Percentiles rank a stretch among this genome's conserved stretches.
phyloP scores from a whole-genome alignment of 1,140 invertebrate genomes.

The Psix sp. region DNA sequence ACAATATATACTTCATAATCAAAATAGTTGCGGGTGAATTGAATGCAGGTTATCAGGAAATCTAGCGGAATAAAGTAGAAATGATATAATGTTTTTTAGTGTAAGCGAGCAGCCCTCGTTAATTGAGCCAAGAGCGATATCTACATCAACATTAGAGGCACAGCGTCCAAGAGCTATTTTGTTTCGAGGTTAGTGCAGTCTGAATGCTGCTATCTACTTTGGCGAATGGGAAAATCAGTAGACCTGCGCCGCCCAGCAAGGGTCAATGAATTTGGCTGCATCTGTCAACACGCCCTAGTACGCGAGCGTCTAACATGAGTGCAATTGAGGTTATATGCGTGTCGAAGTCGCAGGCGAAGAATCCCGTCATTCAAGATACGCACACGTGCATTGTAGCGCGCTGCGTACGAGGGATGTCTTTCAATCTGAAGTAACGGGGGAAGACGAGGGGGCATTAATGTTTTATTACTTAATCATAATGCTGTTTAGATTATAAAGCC shows the following conservation, averaged over 20 bases:
- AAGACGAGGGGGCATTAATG: conserved; percentile 67
- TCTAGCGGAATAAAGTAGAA: conserved; percentile 11
- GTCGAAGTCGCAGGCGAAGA: conserved; percentile 60
- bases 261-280: conserved; percentile 73
- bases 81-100: conserved; percentile 12
- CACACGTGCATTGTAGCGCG: conserved; percentile 52
- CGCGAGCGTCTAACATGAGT: conserved; percentile 41
- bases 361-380: conserved; percentile 33
- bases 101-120: conserved; percentile 21
- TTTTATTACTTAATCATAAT: conserved; percentile 77
- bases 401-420: conserved; percentile 65
- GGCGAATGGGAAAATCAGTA: conserved; percentile 63
- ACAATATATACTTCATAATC: no score
- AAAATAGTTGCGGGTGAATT: conserved; percentile 1
- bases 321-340: conserved; percentile 56
- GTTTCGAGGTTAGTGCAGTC: conserved; percentile 1
- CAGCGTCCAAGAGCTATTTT: no score
- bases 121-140: conserved; percentile 21
- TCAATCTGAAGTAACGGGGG: conserved; percentile 60
- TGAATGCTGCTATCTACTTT: conserved; percentile 58
- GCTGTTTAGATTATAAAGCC: conserved; percentile 60
- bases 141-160: conserved; percentile 1
- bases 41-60: conserved; percentile 1
- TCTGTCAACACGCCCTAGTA: conserved; percentile 74
- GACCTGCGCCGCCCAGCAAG: conserved; percentile 66